Evolutionary conservation across 2,797 vertebrate genomes (phyloP).

Genomic region (Darevskia nairensis): DNA sequence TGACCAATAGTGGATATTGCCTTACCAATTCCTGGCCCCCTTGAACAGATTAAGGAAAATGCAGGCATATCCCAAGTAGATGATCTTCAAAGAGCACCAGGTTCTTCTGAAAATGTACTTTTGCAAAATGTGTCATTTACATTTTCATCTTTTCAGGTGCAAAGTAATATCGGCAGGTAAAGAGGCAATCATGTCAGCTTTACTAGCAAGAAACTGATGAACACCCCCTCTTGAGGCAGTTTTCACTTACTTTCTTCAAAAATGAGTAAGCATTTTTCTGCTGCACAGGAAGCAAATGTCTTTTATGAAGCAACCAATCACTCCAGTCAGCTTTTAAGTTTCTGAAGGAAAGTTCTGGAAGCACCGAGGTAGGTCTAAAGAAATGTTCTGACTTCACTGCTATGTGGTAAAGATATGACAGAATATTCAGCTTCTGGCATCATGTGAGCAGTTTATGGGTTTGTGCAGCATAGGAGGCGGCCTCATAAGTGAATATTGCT

Average conservation of each 20-base stretch:
- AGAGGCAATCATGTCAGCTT: neutral
- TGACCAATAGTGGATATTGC: neutral
- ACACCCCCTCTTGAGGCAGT: neutral
- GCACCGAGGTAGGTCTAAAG: neutral
- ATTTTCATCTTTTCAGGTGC: slow-evolving; percentile 28
- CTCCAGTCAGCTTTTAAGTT: neutral
- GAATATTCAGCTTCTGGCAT: neutral
- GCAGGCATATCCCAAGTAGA: neutral
- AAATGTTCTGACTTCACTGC: neutral
- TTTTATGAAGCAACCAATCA: slow-evolving; percentile 11
- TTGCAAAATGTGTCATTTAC: slow-evolving; percentile 6
- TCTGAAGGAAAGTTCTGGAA: slow-evolving; percentile 1
- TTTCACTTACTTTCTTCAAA: slow-evolving; percentile 2
- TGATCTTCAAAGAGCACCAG: slow-evolving; percentile 1
- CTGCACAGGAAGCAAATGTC: slow-evolving; percentile 5
- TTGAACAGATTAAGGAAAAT: neutral
- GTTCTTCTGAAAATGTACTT: neutral
- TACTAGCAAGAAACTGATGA: neutral
- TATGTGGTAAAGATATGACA: neutral
- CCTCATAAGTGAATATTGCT: neutral
- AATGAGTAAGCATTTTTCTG: slow-evolving; percentile 13
- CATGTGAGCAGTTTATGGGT: neutral
- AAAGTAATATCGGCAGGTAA: slow-evolving; percentile 1
- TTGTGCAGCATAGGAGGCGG: neutral
- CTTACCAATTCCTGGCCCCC: neutral